A percentile compares a stretch with the other conserved stretches of the same genome.
phyloP scores from a whole-genome alignment of 1,140 invertebrate species.

The Drosophila tsacasi region DNA sequence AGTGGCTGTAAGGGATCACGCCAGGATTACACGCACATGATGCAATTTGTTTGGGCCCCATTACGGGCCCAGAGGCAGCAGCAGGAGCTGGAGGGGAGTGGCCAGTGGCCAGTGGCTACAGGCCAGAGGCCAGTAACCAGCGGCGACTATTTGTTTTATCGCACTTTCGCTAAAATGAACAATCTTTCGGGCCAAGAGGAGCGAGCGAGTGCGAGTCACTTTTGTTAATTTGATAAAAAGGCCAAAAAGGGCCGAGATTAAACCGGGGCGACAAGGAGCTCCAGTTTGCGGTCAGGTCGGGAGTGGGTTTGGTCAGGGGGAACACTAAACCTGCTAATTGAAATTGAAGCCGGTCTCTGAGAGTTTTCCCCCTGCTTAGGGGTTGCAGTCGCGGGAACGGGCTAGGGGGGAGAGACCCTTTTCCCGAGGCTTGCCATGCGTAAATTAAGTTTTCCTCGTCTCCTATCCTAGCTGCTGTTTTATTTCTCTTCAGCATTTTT shows the following conservation, averaged over 20 bases:
- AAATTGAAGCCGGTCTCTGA: slow-evolving; percentile 53
- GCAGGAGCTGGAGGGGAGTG: slow-evolving; percentile 19
- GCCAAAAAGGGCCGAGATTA: slow-evolving; percentile 76
- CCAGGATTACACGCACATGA: slow-evolving; percentile 77
- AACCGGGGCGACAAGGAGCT: slow-evolving; percentile 52
- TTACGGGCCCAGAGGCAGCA: slow-evolving; percentile 23
- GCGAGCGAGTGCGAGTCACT: slow-evolving; percentile 51
- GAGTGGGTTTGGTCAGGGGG: background rate
- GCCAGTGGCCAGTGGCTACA: background rate
- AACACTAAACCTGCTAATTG: slow-evolving; percentile 53
- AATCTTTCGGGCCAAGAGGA: slow-evolving; percentile 40
- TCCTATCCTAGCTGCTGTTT: slow-evolving; percentile 58
- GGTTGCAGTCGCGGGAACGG: slow-evolving; percentile 54
- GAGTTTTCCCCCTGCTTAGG: slow-evolving; percentile 23
- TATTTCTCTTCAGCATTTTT: slow-evolving; percentile 60
- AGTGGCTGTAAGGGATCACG: slow-evolving; percentile 62
- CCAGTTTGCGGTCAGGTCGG: slow-evolving; percentile 38
- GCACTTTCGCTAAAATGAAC: slow-evolving; percentile 83
- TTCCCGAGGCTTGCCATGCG: slow-evolving; percentile 59
- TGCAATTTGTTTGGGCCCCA: slow-evolving; percentile 79
- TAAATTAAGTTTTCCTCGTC: slow-evolving; percentile 72
- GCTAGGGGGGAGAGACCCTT: slow-evolving; percentile 5
- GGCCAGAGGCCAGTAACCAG: slow-evolving; percentile 7
- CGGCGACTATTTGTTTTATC: slow-evolving; percentile 82
- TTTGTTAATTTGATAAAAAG: slow-evolving; percentile 85